Base-by-base conservation (phyloP, 2,888 invertebrate species). In the Aleiodes testaceus region DNA sequence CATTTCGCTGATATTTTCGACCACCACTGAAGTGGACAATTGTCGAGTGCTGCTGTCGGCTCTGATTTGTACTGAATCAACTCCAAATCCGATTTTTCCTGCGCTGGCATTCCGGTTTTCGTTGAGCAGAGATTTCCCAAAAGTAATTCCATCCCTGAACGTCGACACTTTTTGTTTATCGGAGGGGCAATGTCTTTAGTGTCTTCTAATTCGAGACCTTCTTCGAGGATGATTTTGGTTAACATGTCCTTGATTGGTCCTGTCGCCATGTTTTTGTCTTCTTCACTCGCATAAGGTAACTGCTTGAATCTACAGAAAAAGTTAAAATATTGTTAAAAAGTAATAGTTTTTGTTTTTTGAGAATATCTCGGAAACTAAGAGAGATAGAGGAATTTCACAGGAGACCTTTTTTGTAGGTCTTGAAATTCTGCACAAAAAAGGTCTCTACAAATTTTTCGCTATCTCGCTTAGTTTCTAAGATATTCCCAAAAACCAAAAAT, bases 1-100 rank as follows among this genome's bases (percentile, higher is more conserved):
- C 88, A 89, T 75, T 88, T 88, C 1, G 85, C 84, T 0, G 84
- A 80, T 2, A 82, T 82, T 73, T 84, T 82, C 0, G 83, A 78
- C 89, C 89, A 89, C 88, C 89, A 89, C 59, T 88, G 85, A n/a
- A 89, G 76, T 1, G 89, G 89, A 75, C 88, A 88, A 66, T 84
- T 85, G 76, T 88, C 88, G 0, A 89, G 80, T 6, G 87, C 80
- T 14, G 88, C 89, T 2, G 87, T 86, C 0, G 85, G 80, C 73
- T 89, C 89, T 1, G 88, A 87, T 68, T 89, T 87, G 77, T 89
- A 89, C 66, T 89, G 89, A 1, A 86, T 86, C 26, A 89, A 77
- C 75, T 89, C 89, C 11, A 88, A 81, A 69, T 88, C 86, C 0
- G 88, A 88, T 66, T 87, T 87, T 72, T 89, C 88, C 67, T 87